A percentile compares a stretch with the other conserved stretches of the same genome.
phyloP scores from a whole-genome alignment of 37 sponge, comb jelly and placozoan genomes.

The Petrosia ficiformis region DNA sequence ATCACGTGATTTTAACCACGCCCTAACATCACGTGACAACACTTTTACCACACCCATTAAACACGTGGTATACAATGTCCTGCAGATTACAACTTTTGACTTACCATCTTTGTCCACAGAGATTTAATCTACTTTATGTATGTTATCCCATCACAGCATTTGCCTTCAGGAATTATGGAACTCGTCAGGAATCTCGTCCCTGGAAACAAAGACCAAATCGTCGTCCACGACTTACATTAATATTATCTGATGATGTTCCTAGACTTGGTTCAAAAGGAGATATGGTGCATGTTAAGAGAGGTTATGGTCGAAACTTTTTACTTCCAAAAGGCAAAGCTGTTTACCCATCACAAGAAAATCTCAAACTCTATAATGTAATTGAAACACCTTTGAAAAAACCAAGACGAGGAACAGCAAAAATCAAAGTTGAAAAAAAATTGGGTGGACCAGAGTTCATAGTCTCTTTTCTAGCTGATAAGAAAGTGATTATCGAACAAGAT shows the following conservation, averaged over 20 bases:
- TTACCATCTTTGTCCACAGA: no score
- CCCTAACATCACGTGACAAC: no score
- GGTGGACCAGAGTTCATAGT: slow-evolving; percentile 20
- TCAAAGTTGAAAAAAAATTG: not conserved
- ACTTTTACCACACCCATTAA: no score
- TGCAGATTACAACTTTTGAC: no score
- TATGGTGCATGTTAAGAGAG: slow-evolving; percentile 69
- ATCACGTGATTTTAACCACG: no score
- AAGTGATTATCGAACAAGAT: slow-evolving; percentile 31
- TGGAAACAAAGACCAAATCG: slow-evolving; percentile 83
- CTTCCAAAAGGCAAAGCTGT: slow-evolving; percentile 68
- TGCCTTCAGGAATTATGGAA: slow-evolving; percentile 28
- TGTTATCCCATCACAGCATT: no score
- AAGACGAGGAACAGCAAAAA: slow-evolving; percentile 13
- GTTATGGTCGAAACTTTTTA: slow-evolving; percentile 76
- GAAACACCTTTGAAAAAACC: no score
- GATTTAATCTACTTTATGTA: no score
- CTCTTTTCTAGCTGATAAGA: slow-evolving; percentile 36
- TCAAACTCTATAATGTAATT: slow-evolving; percentile 35
- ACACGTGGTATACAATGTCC: no score
- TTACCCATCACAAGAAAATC: slow-evolving; percentile 68
- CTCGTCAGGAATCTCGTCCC: slow-evolving; percentile 38
- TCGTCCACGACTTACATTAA: slow-evolving; percentile 47
- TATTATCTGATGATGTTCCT: slow-evolving; percentile 65
- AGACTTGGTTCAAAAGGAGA: slow-evolving; percentile 69